A percentile compares a stretch with the other conserved stretches of the same genome.
These are phyloP conservation scores for Amblyraja radiata DNA, from an alignment of 2,797 vertebrate genomes.

Conservation along the genomic window DNA sequence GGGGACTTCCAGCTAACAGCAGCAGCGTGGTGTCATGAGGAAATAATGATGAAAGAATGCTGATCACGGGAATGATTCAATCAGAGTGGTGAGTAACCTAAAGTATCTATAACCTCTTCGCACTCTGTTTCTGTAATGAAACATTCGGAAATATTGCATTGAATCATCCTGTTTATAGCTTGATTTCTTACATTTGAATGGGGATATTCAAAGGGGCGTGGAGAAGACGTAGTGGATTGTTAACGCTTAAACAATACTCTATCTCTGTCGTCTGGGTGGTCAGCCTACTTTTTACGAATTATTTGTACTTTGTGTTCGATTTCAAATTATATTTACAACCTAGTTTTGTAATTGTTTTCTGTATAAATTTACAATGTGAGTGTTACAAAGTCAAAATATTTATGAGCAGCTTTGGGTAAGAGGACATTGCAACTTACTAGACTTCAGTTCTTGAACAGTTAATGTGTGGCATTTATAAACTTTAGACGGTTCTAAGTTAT, in stretches of 20 bases:
- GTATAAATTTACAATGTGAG: not conserved
- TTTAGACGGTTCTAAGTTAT: not conserved
- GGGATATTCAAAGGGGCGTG: not conserved
- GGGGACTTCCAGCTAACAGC: slow-evolving; percentile 45
- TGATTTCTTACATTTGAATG: not conserved
- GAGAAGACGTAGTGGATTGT: not conserved
- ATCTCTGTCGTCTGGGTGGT: not conserved
- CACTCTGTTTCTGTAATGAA: slow-evolving; percentile 42
- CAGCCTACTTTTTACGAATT: not conserved
- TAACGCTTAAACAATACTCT: not conserved
- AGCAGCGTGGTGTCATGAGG: slow-evolving; percentile 56
- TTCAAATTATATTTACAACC: not conserved
- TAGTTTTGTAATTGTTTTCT: not conserved
- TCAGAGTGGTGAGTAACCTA: slow-evolving; percentile 74
- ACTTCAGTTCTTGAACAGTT: not conserved
- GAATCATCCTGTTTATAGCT: not conserved
- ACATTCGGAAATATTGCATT: not conserved
- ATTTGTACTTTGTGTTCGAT: not conserved
- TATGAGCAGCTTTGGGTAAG: not conserved
- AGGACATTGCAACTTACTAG: not conserved
- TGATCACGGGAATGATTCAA: slow-evolving; percentile 44
- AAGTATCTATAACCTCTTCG: slow-evolving; percentile 49
- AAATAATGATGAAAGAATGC: slow-evolving; percentile 52
- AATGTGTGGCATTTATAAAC: not conserved
- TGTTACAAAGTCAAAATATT: not conserved